Conservation (phyloP, 92 coral and sea anemone species). For the Chrysogorgia sp. region DNA sequence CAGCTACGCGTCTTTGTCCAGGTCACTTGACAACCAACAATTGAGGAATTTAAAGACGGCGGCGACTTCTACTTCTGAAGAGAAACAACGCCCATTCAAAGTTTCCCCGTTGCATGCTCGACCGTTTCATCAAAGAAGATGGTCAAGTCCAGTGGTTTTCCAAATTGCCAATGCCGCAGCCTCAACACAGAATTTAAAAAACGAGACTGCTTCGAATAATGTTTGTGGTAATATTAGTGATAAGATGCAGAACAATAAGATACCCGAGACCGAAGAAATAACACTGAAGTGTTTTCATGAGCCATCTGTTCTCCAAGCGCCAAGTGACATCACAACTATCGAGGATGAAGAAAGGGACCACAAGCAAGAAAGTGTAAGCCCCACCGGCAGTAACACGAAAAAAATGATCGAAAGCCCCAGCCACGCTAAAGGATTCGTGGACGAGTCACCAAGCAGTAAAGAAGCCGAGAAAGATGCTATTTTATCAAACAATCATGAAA, state of each 20-base stretch:
- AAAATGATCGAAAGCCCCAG: not conserved
- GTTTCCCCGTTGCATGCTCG: constrained; percentile 31
- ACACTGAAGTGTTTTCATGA: constrained; percentile 9
- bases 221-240: not conserved
- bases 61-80: constrained; percentile 1
- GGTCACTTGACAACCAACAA: constrained; percentile 22
- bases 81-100: constrained; percentile 13
- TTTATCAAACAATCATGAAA: not conserved
- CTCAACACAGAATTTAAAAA: not conserved
- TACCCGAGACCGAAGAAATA: constrained; percentile 27
- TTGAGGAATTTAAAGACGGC: constrained; percentile 10
- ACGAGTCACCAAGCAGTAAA: not conserved
- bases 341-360: not conserved
- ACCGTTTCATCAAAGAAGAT: constrained; percentile 46
- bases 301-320: not conserved
- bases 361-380: not conserved
- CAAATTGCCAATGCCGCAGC: constrained; percentile 3
- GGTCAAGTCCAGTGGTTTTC: constrained; percentile 48
- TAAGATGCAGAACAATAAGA: constrained; percentile 5
- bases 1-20: constrained; percentile 9
- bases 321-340: not conserved
- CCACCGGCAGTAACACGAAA: not conserved
- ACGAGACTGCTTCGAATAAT: constrained; percentile 6
- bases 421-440: not conserved
- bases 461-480: not conserved